These are phyloP conservation scores for Eptatretus burgeri DNA, from an alignment of 2,113 vertebrate species.

Conservation along the genomic window DNA sequence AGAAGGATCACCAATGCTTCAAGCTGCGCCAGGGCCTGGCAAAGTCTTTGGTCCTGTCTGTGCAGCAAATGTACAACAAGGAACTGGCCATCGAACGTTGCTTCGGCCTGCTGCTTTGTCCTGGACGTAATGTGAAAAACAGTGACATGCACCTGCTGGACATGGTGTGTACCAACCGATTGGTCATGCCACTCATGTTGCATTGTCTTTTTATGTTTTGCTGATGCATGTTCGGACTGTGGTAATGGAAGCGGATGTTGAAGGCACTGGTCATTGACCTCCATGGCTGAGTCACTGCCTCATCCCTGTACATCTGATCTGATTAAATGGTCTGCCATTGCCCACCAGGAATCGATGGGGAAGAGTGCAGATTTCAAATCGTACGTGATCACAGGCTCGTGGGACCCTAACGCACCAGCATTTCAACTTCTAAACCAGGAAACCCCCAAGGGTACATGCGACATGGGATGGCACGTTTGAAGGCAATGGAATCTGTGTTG, in stretches of 20 bases:
- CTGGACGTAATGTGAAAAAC: constrained; percentile 76
- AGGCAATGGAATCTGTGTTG: no score
- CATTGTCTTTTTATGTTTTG: no score
- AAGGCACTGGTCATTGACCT: no score
- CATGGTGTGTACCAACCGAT: constrained; percentile 35
- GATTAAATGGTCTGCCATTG: neutral
- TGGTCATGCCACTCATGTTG: neutral
- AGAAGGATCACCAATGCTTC: constrained; percentile 84
- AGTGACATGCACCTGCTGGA: constrained; percentile 89
- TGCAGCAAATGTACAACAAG: constrained; percentile 71
- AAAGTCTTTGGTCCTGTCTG: constrained; percentile 67
- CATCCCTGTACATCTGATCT: no score
- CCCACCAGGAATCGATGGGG: constrained; percentile 61
- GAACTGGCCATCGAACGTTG: constrained; percentile 80
- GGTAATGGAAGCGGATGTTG: no score
- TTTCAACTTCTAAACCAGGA: constrained; percentile 75
- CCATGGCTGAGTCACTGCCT: no score
- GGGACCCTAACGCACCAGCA: constrained; percentile 53
- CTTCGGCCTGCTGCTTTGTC: constrained; percentile 89
- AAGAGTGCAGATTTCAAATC: constrained; percentile 62
- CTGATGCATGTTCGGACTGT: no score
- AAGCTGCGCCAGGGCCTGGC: constrained; percentile 70
- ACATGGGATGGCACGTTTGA: no score
- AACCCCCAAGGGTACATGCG: constrained; percentile 51
- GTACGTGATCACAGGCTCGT: constrained; percentile 72